These are phyloP conservation scores for Oopsacas minuta DNA, from an alignment of 37 sponge, comb jelly and placozoan genomes.

Conservation along the genomic window DNA sequence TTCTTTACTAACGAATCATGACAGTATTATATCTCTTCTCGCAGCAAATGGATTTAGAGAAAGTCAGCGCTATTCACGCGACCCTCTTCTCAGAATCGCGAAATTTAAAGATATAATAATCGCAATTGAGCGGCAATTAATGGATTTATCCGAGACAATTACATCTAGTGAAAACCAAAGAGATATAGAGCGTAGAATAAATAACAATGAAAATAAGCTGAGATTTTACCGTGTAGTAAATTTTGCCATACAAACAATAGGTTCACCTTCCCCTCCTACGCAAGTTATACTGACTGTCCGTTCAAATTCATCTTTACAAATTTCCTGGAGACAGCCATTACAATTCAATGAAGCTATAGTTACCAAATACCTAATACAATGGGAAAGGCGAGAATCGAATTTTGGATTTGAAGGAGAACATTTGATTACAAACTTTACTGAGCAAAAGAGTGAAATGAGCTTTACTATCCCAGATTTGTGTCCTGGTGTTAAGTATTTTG, in stretches of 20 bases:
- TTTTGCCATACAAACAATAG: neutral
- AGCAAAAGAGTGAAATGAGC: neutral
- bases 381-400: neutral
- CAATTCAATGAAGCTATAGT: neutral
- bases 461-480: neutral
- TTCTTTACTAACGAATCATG: neutral
- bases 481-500: conserved; percentile 51
- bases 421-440: neutral
- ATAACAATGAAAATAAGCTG: neutral
- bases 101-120: conserved; percentile 16
- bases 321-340: neutral
- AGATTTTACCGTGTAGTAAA: conserved; percentile 4
- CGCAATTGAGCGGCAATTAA: neutral
- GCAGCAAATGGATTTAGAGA: neutral
- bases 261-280: neutral
- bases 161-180: neutral
- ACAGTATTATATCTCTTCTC: neutral
- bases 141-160: neutral
- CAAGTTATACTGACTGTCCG: neutral
- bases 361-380: neutral
- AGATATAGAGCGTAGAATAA: neutral
- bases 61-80: neutral
- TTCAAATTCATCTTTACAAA: neutral
- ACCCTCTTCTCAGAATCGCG: conserved; percentile 15
- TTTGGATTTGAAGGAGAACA: conserved; percentile 19